Conservation (phyloP, 2,113 vertebrate genomes). For the Ictalurus punctatus region DNA sequence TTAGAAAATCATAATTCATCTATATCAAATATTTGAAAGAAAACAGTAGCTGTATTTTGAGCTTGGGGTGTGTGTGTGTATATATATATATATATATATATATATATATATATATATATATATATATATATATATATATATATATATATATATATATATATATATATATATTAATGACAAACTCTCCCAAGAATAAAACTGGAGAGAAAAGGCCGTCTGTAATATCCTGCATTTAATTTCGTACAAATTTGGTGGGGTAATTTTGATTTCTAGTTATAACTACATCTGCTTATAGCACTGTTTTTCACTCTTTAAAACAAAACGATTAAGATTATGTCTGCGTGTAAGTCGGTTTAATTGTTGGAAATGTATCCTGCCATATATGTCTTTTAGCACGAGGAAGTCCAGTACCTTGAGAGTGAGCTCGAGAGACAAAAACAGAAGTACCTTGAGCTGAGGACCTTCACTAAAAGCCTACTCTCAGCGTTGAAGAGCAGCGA, state of each 20-base stretch:
- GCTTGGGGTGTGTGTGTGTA: not conserved
- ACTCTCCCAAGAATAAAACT: not conserved
- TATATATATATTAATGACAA: not conserved
- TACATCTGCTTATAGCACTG: not conserved
- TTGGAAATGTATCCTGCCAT: not conserved
- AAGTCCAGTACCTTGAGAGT: conserved; percentile 90
- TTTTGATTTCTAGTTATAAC: not conserved
- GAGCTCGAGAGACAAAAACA: conserved; percentile 93
- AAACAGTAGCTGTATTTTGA: not conserved
- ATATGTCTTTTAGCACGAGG: conserved; percentile 83
- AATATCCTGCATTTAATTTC: not conserved
- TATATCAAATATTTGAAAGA: not conserved
- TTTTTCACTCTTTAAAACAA: not conserved
- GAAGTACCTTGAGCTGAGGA: conserved; percentile 87
- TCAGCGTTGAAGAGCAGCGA: conserved; percentile 86
- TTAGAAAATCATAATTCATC: not conserved
- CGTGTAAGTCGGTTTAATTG: not conserved
- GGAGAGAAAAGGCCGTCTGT: not conserved
- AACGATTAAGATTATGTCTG: not conserved
- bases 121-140: too few species aligned
- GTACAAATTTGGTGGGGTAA: not conserved
- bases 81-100: too few species aligned
- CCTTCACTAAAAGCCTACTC: conserved; percentile 88
- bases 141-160: too few species aligned
- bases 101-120: too few species aligned